These are phyloP conservation scores for Bovichtus variegatus DNA, from an alignment of 2,797 vertebrate genomes.

Conservation along the genomic window DNA sequence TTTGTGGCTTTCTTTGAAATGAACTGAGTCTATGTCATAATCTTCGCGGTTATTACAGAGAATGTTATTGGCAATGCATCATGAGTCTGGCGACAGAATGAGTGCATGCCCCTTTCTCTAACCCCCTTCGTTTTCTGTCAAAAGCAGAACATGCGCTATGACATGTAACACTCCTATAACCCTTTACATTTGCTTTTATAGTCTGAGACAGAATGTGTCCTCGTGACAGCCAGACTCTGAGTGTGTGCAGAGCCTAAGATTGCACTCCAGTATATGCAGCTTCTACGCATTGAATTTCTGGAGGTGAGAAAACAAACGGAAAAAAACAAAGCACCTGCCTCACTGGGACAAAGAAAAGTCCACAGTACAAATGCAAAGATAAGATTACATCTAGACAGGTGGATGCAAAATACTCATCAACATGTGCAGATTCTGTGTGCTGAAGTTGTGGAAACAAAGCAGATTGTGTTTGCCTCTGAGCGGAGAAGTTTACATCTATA, in stretches of 20 bases:
- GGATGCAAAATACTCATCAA: conserved; percentile 26
- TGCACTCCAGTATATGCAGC: conserved; percentile 50
- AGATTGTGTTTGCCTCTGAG: conserved; percentile 41
- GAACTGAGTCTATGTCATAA: not conserved
- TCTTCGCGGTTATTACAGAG: not conserved
- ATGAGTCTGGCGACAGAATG: not conserved
- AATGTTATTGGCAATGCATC: conserved; percentile 4
- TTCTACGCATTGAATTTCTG: conserved; percentile 31
- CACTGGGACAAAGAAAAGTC: conserved; percentile 38
- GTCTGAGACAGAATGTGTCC: conserved; percentile 48
- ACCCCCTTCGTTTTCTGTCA: conserved; percentile 1
- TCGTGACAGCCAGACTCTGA: conserved; percentile 31
- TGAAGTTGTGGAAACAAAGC: conserved; percentile 44
- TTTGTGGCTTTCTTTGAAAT: not conserved
- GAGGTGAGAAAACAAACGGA: conserved; percentile 43
- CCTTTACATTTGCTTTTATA: conserved; percentile 25
- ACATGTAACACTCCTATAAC: conserved; percentile 33
- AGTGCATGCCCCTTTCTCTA: conserved; percentile 10
- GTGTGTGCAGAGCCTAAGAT: conserved; percentile 21
- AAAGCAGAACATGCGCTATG: conserved; percentile 23
- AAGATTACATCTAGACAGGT: conserved; percentile 35
- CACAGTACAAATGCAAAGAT: conserved; percentile 40
- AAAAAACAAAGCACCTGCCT: conserved; percentile 45
- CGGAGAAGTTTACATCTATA: conserved; percentile 32
- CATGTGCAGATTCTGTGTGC: conserved; percentile 23